Percentiles rank a stretch among this genome's conserved stretches.
These are phyloP conservation scores for Botia kubotai DNA, from an alignment of 2,797 vertebrate genomes.

Conservation along the genomic window DNA sequence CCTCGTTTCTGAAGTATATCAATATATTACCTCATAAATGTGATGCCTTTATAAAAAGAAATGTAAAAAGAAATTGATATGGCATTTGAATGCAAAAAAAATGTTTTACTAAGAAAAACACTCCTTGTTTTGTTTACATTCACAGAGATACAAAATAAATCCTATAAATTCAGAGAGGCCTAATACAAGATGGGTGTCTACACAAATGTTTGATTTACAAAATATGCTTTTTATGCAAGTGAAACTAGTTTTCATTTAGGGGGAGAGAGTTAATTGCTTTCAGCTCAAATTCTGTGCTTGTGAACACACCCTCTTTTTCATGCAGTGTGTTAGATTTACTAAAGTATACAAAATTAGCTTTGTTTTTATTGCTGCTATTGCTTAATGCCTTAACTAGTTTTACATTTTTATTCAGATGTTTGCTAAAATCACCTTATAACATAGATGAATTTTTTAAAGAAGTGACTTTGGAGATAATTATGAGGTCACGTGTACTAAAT, in stretches of 20 bases:
- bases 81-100: neutral
- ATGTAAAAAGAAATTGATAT: neutral
- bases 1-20: too few relatives aligned
- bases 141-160: neutral
- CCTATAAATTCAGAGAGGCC: neutral
- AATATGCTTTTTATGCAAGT: neutral
- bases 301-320: neutral
- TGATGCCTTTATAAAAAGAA: neutral
- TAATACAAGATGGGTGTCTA: neutral
- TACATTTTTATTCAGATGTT: neutral
- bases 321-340: neutral
- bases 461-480: neutral
- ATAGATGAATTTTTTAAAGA: neutral
- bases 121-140: neutral
- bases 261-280: neutral
- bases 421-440: neutral
- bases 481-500: neutral
- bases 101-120: neutral
- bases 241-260: neutral
- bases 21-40: neutral
- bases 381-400: neutral
- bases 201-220: neutral
- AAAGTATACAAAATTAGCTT: neutral
- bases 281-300: neutral
- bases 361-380: neutral